These are phyloP conservation scores for Drosophila meridionalis DNA, from an alignment of 2,888 invertebrate genomes.

Conservation along the genomic window DNA sequence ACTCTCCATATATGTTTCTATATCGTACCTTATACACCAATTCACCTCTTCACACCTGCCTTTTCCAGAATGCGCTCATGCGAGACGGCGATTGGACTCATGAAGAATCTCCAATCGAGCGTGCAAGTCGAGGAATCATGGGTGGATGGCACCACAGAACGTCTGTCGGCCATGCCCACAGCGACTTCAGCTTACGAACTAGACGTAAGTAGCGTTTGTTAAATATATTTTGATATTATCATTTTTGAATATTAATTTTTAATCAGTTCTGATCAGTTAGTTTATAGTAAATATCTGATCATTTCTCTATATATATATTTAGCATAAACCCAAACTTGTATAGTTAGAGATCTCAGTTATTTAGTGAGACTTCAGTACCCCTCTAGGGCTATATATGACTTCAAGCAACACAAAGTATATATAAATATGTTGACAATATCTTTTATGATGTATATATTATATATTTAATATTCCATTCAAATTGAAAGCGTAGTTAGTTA, in stretches of 20 bases:
- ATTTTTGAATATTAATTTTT: slow-evolving; percentile 22
- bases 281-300: slow-evolving; percentile 19
- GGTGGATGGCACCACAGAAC: slow-evolving; percentile 93
- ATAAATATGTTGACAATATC: slow-evolving; percentile 39
- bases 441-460: slow-evolving; percentile 38
- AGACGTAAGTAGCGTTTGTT: slow-evolving; percentile 83
- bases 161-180: slow-evolving; percentile 91
- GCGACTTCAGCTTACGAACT: slow-evolving; percentile 86
- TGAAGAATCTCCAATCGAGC: slow-evolving; percentile 95
- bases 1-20: slow-evolving; percentile 15
- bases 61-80: slow-evolving; percentile 91
- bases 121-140: slow-evolving; percentile 95
- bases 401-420: slow-evolving; percentile 74
- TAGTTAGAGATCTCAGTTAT: slow-evolving; percentile 39
- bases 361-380: slow-evolving; percentile 33
- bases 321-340: slow-evolving; percentile 53
- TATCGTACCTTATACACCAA: not conserved
- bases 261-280: slow-evolving; percentile 48
- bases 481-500: slow-evolving; percentile 62
- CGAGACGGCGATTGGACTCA: slow-evolving; percentile 95
- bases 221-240: slow-evolving; percentile 19
- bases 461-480: slow-evolving; percentile 16
- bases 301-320: slow-evolving; percentile 13
- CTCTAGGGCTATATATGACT: slow-evolving; percentile 9
- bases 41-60: slow-evolving; percentile 29